A percentile compares a stretch with the other conserved stretches of the same genome.
These are phyloP conservation scores for Sphaeramia orbicularis DNA, from an alignment of 2,797 vertebrate genomes.

Conservation along the genomic window DNA sequence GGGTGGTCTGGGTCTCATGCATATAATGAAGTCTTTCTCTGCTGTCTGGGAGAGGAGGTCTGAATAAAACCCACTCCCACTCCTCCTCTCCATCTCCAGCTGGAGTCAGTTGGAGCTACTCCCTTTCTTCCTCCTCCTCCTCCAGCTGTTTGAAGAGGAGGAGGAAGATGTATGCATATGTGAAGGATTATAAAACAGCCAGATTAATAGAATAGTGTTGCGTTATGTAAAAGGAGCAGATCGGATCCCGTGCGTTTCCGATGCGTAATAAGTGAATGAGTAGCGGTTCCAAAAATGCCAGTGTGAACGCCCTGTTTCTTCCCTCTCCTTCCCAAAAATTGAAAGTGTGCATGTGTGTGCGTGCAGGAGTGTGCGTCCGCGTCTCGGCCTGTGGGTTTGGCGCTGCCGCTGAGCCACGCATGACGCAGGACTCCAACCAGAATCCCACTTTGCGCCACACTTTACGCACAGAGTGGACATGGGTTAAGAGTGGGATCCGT, in stretches of 20 bases:
- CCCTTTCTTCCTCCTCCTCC: conserved; percentile 33
- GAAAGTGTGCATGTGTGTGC: background rate
- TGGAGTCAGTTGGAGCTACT: conserved; percentile 36
- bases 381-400: conserved; percentile 28
- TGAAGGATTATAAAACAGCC: conserved; percentile 44
- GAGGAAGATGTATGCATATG: conserved; percentile 8
- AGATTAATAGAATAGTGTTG: conserved; percentile 45
- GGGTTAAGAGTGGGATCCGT: conserved; percentile 62
- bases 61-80: conserved; percentile 5
- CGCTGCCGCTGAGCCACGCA: conserved; percentile 48
- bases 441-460: conserved; percentile 59
- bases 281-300: conserved; percentile 19
- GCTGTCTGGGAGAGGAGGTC: conserved; percentile 13
- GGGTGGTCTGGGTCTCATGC: background rate
- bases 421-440: conserved; percentile 58
- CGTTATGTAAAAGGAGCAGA: conserved; percentile 54
- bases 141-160: conserved; percentile 50
- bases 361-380: conserved; percentile 2
- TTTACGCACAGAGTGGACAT: conserved; percentile 46
- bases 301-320: conserved; percentile 55
- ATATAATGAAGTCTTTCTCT: conserved; percentile 1
- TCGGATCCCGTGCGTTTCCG: conserved; percentile 6
- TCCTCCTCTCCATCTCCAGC: conserved; percentile 22
- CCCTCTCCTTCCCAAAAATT: conserved; percentile 1
- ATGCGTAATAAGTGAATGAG: conserved; percentile 38